Percentiles rank a stretch among this genome's conserved stretches.
phyloP scores from a whole-genome alignment of 2,888 invertebrate genomes.

The Phania funesta region DNA sequence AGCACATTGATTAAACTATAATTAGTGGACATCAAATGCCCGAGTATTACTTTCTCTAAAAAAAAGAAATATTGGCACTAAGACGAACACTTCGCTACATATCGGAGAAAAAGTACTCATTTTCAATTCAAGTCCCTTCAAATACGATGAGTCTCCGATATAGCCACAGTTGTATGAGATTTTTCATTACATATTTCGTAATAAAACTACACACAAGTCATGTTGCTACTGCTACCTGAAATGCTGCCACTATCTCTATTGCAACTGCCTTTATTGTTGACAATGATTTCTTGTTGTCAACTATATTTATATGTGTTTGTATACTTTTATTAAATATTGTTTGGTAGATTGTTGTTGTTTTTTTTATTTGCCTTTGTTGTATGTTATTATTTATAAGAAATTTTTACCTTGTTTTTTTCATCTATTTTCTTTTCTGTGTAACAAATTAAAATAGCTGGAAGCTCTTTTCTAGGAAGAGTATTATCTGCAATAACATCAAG shows the following conservation, averaged over 20 bases:
- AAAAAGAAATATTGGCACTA: too few relatives aligned
- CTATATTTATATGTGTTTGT: slow-evolving; percentile 62
- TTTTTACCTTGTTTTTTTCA: slow-evolving; percentile 67
- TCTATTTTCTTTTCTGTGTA: slow-evolving; percentile 36
- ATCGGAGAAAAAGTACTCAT: too few relatives aligned
- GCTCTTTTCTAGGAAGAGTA: slow-evolving; percentile 34
- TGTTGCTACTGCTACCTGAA: slow-evolving; percentile 37
- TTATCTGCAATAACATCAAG: slow-evolving; percentile 46
- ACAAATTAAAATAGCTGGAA: slow-evolving; percentile 66
- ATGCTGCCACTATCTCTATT: not conserved
- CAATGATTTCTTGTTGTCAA: slow-evolving; percentile 65
- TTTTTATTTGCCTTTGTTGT: slow-evolving; percentile 65
- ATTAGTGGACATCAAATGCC: too few relatives aligned
- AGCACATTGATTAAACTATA: too few relatives aligned
- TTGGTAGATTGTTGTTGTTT: slow-evolving; percentile 19
- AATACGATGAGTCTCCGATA: too few relatives aligned
- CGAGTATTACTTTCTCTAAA: too few relatives aligned
- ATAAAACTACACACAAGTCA: slow-evolving; percentile 52
- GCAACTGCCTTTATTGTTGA: slow-evolving; percentile 55
- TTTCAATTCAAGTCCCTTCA: too few relatives aligned
- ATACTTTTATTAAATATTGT: slow-evolving; percentile 63
- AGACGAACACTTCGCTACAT: too few relatives aligned
- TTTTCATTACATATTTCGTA: too few relatives aligned
- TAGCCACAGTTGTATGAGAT: too few relatives aligned
- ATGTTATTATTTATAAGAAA: slow-evolving; percentile 71